A percentile compares a stretch with the other conserved stretches of the same genome.
These are phyloP conservation scores for Micromys minutus DNA, from an alignment of 2,113 vertebrate species.

Conservation along the genomic window DNA sequence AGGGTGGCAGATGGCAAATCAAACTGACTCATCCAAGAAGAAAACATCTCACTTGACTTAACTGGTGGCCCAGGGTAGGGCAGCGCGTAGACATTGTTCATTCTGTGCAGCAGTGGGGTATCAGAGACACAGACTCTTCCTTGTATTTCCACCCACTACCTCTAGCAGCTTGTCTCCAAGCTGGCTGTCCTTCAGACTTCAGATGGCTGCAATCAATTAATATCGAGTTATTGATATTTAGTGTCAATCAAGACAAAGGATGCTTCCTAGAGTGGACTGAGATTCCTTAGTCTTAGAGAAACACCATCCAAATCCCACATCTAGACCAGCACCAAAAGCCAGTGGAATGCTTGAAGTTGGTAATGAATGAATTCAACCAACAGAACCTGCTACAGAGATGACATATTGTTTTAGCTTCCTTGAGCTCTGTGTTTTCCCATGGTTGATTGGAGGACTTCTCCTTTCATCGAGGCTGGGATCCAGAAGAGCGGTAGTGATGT, in stretches of 20 bases:
- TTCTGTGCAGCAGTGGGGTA: not conserved
- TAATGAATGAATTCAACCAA: not conserved
- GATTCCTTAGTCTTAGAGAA: slow-evolving; percentile 22
- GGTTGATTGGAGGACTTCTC: not conserved
- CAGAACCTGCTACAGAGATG: not conserved
- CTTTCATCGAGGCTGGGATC: not conserved
- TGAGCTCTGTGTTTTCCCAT: not conserved
- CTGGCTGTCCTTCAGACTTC: slow-evolving; percentile 6
- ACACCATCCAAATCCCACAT: not conserved
- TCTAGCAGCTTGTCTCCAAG: not conserved
- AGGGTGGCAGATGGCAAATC: not conserved
- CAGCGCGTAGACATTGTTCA: not conserved
- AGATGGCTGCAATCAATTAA: not conserved
- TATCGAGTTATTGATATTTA: not conserved
- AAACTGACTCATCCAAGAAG: slow-evolving; percentile 8
- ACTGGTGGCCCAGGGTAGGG: not conserved
- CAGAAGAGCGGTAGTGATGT: not conserved
- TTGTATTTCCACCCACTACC: not conserved
- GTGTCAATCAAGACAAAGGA: not conserved
- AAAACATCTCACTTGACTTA: not conserved
- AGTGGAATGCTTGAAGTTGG: not conserved
- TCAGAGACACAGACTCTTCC: not conserved
- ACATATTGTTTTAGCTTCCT: not conserved
- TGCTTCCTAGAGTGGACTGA: not conserved
- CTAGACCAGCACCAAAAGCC: not conserved